Evolutionary conservation across 64 coral and sea anemone species (phyloP).

Genomic region (Pocillopora verrucosa): DNA sequence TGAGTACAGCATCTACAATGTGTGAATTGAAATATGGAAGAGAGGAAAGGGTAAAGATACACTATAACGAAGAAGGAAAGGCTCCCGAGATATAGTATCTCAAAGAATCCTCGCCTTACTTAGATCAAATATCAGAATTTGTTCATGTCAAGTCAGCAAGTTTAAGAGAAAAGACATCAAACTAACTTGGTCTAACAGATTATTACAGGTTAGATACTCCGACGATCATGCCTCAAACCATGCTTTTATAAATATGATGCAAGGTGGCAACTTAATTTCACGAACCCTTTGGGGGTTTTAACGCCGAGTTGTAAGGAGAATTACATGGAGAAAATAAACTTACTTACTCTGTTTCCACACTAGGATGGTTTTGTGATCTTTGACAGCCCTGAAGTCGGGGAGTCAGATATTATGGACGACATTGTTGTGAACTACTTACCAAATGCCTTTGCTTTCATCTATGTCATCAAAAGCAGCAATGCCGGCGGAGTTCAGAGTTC

Average conservation of each 20-base stretch:
- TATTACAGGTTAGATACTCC: constrained; percentile 3
- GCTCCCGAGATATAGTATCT: not conserved
- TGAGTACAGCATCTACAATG: constrained; percentile 41
- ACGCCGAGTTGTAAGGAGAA: too few species aligned
- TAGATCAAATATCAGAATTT: constrained; percentile 12
- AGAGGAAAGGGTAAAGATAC: not conserved
- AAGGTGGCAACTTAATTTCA: too few species aligned
- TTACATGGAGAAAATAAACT: too few species aligned
- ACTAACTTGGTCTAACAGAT: constrained; percentile 30
- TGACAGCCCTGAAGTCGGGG: constrained; percentile 33
- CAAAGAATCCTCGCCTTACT: not conserved
- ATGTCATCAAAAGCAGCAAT: constrained; percentile 28
- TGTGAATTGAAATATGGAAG: constrained; percentile 39
- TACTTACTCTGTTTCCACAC: not conserved
- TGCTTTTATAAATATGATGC: too few species aligned
- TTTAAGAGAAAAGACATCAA: not conserved
- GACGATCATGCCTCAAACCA: too few species aligned
- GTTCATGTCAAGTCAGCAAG: constrained; percentile 6
- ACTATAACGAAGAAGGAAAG: constrained; percentile 28
- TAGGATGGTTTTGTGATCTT: constrained; percentile 5
- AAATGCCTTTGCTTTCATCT: constrained; percentile 31
- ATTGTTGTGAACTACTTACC: constrained; percentile 15
- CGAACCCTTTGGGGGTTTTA: too few species aligned
- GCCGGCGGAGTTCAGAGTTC: constrained; percentile 16
- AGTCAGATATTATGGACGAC: constrained; percentile 17